Base-by-base conservation (phyloP, 2,888 invertebrate species). In the Plebejus anna region DNA sequence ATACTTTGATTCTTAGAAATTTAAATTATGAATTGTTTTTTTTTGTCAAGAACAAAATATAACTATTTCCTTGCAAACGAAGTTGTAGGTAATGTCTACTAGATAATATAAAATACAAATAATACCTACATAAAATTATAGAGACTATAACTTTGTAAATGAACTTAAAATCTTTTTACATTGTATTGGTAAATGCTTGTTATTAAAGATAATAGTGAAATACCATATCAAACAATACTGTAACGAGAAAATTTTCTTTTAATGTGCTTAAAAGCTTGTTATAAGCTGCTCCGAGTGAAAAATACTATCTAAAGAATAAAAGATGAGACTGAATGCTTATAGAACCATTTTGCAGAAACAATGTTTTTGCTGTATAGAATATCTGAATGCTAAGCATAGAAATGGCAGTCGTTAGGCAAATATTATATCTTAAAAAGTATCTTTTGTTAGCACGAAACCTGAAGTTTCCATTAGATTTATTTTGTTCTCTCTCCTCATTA, bases 391-490 rank as follows among this genome's bases (percentile, higher is more conserved):
- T 73, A 28, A 73, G 32, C 73, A 55, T 73, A 73, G 51, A 51
- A 73, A 73, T 51, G 55, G 32, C 13, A 73, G 73, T 73, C 73
- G 73, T 73, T 73, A 73, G 73, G 73, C 73, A 73, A 73, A 73
- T 73, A 73, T 51, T 73, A 73, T 55, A 55, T 73, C 73, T 73
- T 73, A 73, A 73, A 73, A 73, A 73, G 72, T 73, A 51, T 32
- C 51, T 73, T 73, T 73, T 73, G 73, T 73, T 55, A 16, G 28
- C 32, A 32, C 55, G 55, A 51, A 73, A 32, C 51, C 13, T 55
- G 32, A 51, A 16, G 73, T 73, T 73, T 73, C 28, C 51, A 73
- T 73, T 73, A 28, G 32, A 73, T 73, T 32, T 55, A 32, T 51
- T 28, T 73, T 72, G 32, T 47, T 16, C 7, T 73, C 28, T 55